A percentile compares a stretch with the other conserved stretches of the same genome.
Conservation (phyloP, 2,888 invertebrate species). For the Tholera decimalis region DNA sequence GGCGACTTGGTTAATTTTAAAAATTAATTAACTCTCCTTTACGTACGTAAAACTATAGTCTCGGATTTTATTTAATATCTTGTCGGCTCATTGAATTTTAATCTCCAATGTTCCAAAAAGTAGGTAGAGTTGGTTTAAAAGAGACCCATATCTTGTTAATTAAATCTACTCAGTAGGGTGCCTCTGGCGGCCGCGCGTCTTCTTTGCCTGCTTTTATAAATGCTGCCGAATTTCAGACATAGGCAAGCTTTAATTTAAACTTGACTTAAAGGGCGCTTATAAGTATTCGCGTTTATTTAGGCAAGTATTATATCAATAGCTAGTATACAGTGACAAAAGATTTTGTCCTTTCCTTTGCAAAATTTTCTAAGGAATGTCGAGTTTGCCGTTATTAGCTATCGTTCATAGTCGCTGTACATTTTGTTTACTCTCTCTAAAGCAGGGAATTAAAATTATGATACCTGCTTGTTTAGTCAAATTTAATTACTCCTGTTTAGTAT, state of each 20-base stretch:
- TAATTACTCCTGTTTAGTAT: constrained; percentile 58
- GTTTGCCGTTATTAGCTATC: constrained; percentile 37
- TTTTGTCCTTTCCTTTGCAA: constrained; percentile 65
- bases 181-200: constrained; percentile 82
- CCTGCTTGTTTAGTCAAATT: constrained; percentile 54
- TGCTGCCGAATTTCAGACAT: constrained; percentile 87
- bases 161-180: constrained; percentile 89
- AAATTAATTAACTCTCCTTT: constrained; percentile 68
- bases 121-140: constrained; percentile 88
- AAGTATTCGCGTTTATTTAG: constrained; percentile 78
- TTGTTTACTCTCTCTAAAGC: constrained; percentile 41
- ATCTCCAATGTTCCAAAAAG: constrained; percentile 88
- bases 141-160: constrained; percentile 91
- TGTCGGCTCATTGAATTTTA: constrained; percentile 87
- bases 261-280: constrained; percentile 82
- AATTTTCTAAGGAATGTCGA: constrained; percentile 53
- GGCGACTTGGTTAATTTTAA: constrained; percentile 66
- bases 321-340: constrained; percentile 71
- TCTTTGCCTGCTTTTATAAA: constrained; percentile 81
- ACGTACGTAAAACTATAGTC: constrained; percentile 74
- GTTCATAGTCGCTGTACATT: constrained; percentile 36
- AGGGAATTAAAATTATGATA: constrained; percentile 55
- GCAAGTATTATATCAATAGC: constrained; percentile 71
- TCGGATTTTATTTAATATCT: constrained; percentile 80
- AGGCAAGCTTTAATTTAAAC: constrained; percentile 88